Base-by-base conservation (phyloP, 2,888 invertebrate species). In the Chaitophorus viminalis region DNA sequence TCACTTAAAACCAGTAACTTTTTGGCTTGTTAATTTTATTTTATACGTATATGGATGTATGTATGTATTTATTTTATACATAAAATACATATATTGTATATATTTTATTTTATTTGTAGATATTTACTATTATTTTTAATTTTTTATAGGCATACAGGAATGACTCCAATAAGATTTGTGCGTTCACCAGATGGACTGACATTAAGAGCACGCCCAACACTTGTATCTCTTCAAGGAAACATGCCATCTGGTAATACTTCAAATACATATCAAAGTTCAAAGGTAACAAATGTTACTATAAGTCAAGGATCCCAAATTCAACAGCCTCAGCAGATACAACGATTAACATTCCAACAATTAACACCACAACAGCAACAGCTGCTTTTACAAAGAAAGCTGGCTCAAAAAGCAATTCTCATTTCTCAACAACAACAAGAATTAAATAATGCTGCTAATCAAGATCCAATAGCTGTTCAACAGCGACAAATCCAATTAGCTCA, bases 131-230 rank as follows among this genome's bases (percentile, higher is more conserved):
- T 60, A n/a, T 60, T 76, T 76, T 65, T 14, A 46, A 2, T 76
- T 33, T 89, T 86, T 88, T 82, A 77, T 79, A 90, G 90, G 72
- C 90, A 90, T 81, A 89, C 89, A 31, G 90, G 89, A 14, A 89
- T 91, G 74, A 90, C 90, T 54, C 92, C 92, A 21, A 65, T 89
- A 87, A 90, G 93, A 77, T 93, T 93, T 89, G 91, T 92, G 14
- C 91, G 87, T 65, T 72, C 89, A 5, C 89, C 89, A 33, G 89
- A 87, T 83, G 82, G 89, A 25, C 68, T 89, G 39, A 89, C 88
- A 54, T n/a, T 89, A 46, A 88, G 89, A 84, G 88, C 89, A 54
- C 89, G 88, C 6, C 89, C 89, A 33, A 79, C 89, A 11, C 87
- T 89, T 54, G 89, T 89, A 36, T 89, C 89, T 65, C 75, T 88